Conservation (phyloP, 2,797 vertebrate genomes). For the Taenioides sp. region DNA sequence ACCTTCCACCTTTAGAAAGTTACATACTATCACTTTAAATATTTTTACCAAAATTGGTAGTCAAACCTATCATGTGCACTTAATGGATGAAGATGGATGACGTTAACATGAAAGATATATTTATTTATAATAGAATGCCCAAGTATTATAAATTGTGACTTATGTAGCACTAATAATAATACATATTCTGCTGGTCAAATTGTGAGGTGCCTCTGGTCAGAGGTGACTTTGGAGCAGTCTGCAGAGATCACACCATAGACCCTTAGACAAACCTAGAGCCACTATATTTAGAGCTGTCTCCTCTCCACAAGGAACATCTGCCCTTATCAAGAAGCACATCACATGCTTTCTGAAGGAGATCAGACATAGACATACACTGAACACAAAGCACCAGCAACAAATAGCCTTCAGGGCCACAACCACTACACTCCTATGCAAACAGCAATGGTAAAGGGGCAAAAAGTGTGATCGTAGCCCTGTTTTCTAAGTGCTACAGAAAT, state of each 20-base stretch:
- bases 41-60: no score
- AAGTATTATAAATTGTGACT: neutral
- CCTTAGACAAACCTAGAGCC: neutral
- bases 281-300: neutral
- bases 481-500: no score
- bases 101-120: no score
- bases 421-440: neutral
- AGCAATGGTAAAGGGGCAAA: no score
- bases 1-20: no score
- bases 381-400: neutral
- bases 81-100: no score
- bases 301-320: conserved; percentile 5
- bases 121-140: neutral
- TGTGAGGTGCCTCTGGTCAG: conserved; percentile 22
- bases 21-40: no score
- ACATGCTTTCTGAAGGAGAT: neutral
- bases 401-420: neutral
- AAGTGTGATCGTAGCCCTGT: no score
- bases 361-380: neutral
- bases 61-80: neutral
- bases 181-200: neutral
- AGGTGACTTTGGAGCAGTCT: conserved; percentile 38
- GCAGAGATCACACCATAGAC: conserved; percentile 13
- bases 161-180: neutral
- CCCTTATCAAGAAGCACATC: neutral